These are phyloP conservation scores for Dendropsophus ebraccatus DNA, from an alignment of 2,113 vertebrate genomes.

Conservation along the genomic window DNA sequence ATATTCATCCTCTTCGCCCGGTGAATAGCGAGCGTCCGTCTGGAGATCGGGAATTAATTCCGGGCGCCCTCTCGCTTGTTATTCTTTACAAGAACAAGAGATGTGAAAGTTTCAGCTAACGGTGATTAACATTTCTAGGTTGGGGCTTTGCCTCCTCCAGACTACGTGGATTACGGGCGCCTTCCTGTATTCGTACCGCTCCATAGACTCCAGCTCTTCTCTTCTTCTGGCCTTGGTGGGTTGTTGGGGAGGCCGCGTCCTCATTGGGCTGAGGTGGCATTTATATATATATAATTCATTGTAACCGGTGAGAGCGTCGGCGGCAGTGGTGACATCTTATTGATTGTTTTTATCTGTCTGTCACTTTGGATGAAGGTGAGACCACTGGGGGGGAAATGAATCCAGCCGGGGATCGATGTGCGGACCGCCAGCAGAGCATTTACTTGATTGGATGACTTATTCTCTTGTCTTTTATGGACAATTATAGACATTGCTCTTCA, in stretches of 20 bases:
- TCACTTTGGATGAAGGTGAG: slow-evolving; percentile 51
- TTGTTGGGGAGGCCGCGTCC: not conserved
- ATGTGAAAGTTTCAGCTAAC: slow-evolving; percentile 16
- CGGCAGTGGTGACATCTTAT: not conserved
- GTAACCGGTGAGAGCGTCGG: not conserved
- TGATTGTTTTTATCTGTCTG: slow-evolving; percentile 24
- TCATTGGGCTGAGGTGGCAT: not conserved
- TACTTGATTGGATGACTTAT: not conserved
- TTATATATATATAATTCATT: slow-evolving; percentile 9
- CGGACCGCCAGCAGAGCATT: not conserved
- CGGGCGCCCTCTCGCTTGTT: slow-evolving; percentile 28
- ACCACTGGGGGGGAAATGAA: slow-evolving; percentile 4
- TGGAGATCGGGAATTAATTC: slow-evolving; percentile 61
- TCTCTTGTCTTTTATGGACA: not conserved
- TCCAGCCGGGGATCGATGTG: not conserved
- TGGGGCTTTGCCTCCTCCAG: not conserved
- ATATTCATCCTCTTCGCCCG: slow-evolving; percentile 56
- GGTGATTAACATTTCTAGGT: slow-evolving; percentile 52
- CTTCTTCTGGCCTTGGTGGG: not conserved
- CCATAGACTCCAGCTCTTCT: not conserved
- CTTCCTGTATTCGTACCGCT: not conserved
- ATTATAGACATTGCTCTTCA: not conserved
- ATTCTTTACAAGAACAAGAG: slow-evolving; percentile 45
- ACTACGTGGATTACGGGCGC: no score
- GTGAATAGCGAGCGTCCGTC: no score